phyloP scores from a whole-genome alignment of 2,888 invertebrate genomes.

The Cerastoderma edule region DNA sequence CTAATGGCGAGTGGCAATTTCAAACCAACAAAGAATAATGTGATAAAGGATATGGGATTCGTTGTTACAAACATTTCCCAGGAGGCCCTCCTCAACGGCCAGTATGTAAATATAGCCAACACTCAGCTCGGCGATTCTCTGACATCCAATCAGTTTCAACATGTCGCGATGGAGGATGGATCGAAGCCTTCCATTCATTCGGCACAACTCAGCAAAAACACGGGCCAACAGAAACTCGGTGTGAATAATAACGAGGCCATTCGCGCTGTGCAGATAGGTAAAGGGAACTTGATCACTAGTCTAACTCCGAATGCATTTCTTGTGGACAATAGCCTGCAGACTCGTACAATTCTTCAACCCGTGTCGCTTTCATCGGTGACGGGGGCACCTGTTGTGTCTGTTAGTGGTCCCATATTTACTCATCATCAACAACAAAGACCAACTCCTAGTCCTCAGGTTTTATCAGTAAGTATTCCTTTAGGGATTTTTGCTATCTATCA shows the following conservation, averaged over 20 bases:
- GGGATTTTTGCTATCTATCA: background rate
- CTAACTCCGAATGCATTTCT: slow-evolving; percentile 69
- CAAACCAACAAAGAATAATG: slow-evolving; percentile 71
- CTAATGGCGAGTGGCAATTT: slow-evolving; percentile 58
- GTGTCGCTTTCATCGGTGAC: slow-evolving; percentile 60
- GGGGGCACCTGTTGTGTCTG: slow-evolving; percentile 54
- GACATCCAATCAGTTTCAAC: slow-evolving; percentile 58
- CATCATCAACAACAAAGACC: slow-evolving; percentile 62
- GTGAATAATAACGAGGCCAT: slow-evolving; percentile 52
- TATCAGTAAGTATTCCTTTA: slow-evolving; percentile 73
- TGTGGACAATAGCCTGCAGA: slow-evolving; percentile 63
- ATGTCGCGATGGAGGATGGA: slow-evolving; percentile 53
- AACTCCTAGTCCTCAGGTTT: slow-evolving; percentile 65
- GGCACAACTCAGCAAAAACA: slow-evolving; percentile 50
- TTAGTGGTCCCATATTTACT: slow-evolving; percentile 51
- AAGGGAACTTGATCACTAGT: slow-evolving; percentile 60
- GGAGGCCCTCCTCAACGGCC: slow-evolving; percentile 74
- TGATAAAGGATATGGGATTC: slow-evolving; percentile 70
- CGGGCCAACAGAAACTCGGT: slow-evolving; percentile 45
- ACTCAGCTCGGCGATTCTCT: slow-evolving; percentile 67
- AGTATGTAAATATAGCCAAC: slow-evolving; percentile 74
- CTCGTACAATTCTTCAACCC: slow-evolving; percentile 60
- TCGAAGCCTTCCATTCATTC: slow-evolving; percentile 48
- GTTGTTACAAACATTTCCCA: slow-evolving; percentile 74
- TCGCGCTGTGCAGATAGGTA: slow-evolving; percentile 53